phyloP scores from a whole-genome alignment of 2,113 vertebrate genomes.

The Hippocampus guttulatus region DNA sequence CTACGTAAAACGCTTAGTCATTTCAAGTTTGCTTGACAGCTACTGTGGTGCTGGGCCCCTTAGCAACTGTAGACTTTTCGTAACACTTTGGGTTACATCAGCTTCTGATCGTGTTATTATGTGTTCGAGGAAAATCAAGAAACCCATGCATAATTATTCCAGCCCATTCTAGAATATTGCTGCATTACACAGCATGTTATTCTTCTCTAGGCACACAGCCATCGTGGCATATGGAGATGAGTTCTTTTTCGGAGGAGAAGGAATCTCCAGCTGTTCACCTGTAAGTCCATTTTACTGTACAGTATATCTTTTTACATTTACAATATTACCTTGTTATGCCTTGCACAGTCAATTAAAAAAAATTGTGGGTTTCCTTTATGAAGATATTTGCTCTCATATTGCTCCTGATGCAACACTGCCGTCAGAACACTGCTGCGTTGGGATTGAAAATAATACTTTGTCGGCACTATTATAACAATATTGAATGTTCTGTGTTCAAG shows the following conservation, averaged over 20 bases:
- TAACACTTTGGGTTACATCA: background rate
- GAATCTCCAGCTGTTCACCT: slow-evolving; percentile 91
- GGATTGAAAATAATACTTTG: no score
- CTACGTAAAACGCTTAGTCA: slow-evolving; percentile 2
- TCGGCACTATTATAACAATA: no score
- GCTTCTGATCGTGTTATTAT: background rate
- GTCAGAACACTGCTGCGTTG: no score
- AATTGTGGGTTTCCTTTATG: background rate
- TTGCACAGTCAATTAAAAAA: background rate
- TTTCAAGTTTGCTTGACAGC: background rate
- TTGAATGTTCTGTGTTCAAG: no score
- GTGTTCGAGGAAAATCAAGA: background rate
- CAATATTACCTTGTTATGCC: background rate
- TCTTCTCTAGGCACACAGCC: slow-evolving; percentile 85
- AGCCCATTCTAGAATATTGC: background rate
- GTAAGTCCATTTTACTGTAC: slow-evolving; percentile 69
- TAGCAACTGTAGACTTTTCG: background rate
- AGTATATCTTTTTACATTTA: background rate
- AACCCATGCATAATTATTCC: background rate
- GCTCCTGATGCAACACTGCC: no score
- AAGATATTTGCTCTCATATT: background rate
- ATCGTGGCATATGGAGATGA: slow-evolving; percentile 93
- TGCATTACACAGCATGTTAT: slow-evolving; percentile 3
- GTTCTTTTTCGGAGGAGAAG: slow-evolving; percentile 91
- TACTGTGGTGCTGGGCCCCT: background rate